Conservation (phyloP, 2,888 invertebrate species). For the Drosophila affinis region DNA sequence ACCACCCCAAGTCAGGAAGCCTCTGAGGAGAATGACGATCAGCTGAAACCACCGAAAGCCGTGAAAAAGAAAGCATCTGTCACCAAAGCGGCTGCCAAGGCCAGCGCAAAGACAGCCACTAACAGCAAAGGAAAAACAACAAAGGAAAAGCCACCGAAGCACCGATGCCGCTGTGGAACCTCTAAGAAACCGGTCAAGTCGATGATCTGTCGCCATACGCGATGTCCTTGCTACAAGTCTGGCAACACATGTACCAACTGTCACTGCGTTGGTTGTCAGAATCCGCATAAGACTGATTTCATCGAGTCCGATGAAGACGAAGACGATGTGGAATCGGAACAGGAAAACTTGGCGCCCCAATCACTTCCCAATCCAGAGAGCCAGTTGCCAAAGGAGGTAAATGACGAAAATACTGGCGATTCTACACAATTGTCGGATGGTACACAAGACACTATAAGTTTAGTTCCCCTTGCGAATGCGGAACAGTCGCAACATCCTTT, state of each 20-base stretch:
- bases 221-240: constrained; percentile 97
- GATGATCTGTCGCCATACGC: constrained; percentile 91
- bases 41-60: constrained; percentile 15
- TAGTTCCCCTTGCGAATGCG: constrained; percentile 56
- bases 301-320: constrained; percentile 85
- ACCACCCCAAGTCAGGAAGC: too few species aligned
- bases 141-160: constrained; percentile 86
- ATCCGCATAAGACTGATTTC: constrained; percentile 93
- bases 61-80: neutral
- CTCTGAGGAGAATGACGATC: too few species aligned
- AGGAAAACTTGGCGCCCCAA: constrained; percentile 1
- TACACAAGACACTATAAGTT: neutral
- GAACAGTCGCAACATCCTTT: constrained; percentile 78
- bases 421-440: constrained; percentile 18
- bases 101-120: neutral
- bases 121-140: constrained; percentile 58
- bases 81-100: neutral
- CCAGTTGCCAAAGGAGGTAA: neutral
- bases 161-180: constrained; percentile 92
- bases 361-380: too few species aligned
- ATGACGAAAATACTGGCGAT: neutral
- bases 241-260: constrained; percentile 95
- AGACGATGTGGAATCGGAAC: neutral
- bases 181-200: constrained; percentile 87
- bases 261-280: constrained; percentile 95